Evolutionary conservation across 2,888 invertebrate species (phyloP).

Genomic region (Pheosia gnoma): DNA sequence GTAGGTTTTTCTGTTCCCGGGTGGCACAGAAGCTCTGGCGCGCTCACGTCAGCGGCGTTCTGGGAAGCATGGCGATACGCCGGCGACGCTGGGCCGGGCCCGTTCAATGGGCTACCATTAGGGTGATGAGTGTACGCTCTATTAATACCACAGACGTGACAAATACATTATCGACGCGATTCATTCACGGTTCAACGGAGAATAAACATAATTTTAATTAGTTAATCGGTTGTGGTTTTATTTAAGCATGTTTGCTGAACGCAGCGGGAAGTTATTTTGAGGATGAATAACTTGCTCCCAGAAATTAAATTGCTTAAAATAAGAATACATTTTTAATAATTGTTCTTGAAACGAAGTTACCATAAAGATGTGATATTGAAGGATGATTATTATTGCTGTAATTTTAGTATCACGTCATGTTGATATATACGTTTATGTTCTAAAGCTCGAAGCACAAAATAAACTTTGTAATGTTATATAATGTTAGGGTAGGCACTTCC

Average conservation of each 20-base stretch:
- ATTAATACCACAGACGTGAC: slow-evolving; percentile 58
- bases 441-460: too few species aligned
- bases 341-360: not conserved
- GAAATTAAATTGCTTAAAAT: slow-evolving; percentile 10
- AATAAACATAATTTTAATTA: slow-evolving; percentile 25
- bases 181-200: slow-evolving; percentile 50
- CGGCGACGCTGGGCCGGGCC: slow-evolving; percentile 38
- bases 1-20: slow-evolving; percentile 17
- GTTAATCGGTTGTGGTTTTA: slow-evolving; percentile 7
- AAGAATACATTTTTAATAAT: not conserved
- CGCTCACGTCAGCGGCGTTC: slow-evolving; percentile 49
- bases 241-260: not conserved
- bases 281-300: slow-evolving; percentile 2
- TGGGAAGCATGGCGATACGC: slow-evolving; percentile 42
- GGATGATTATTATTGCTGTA: too few species aligned
- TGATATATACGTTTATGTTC: not conserved
- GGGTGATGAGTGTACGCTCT: slow-evolving; percentile 48
- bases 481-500: not conserved
- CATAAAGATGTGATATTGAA: too few species aligned
- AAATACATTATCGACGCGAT: slow-evolving; percentile 50
- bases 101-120: slow-evolving; percentile 54
- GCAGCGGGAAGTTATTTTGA: slow-evolving; percentile 2
- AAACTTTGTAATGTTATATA: not conserved
- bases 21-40: slow-evolving; percentile 29
- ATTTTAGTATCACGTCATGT: not conserved